Evolutionary conservation across 2,113 vertebrate species (phyloP).

Genomic region (human): GRCh38 chr9:107321501-107322000

Average conservation of each 20-base stretch:
- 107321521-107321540: not conserved
- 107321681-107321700: not conserved
- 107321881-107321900: not conserved
- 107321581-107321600: not conserved
- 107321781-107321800: not conserved
- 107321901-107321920: not conserved
- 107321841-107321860: slow-evolving; percentile 33
- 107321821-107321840: not conserved
- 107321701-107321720: not conserved
- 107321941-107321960: slow-evolving; percentile 3
- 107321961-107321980: slow-evolving; percentile 67
- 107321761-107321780: not conserved
- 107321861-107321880: not conserved
- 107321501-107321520: not conserved
- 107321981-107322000: slow-evolving; percentile 94
- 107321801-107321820: not conserved
- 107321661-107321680: not conserved
- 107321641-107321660: not conserved
- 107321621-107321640: not conserved
- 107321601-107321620: not conserved
- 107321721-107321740: not conserved
- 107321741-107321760: not conserved
- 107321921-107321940: slow-evolving; percentile 14
- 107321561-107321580: not conserved
- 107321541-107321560: not conserved